Evolutionary conservation across 2,113 vertebrate genomes (phyloP).

Genomic region (Lethenteron reissneri): DNA sequence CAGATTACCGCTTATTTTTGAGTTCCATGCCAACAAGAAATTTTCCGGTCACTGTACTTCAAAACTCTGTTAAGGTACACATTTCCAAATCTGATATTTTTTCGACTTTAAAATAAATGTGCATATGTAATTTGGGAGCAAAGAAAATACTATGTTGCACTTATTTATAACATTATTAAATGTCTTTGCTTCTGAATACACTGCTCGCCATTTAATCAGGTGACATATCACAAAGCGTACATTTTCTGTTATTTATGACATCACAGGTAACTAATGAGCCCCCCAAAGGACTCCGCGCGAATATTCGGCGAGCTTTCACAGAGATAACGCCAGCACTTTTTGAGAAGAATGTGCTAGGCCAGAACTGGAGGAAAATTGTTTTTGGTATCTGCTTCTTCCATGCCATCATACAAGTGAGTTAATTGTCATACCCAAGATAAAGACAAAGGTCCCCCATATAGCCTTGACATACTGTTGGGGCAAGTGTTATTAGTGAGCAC

Average conservation of each 20-base stretch:
- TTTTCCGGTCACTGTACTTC: conserved; percentile 48
- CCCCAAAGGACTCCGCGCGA: conserved; percentile 38
- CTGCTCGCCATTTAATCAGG: no score
- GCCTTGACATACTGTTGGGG: no score
- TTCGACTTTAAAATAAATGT: no score
- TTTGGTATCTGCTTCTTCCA: conserved; percentile 43
- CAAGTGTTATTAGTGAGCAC: no score
- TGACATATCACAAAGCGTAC: no score
- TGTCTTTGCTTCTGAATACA: no score
- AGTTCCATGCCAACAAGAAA: conserved; percentile 46
- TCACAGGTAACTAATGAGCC: conserved; percentile 39
- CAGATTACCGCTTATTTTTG: conserved; percentile 44
- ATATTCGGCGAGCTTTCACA: conserved; percentile 32
- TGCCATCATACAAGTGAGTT: conserved; percentile 31
- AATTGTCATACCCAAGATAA: background rate
- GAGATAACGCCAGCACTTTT: conserved; percentile 35
- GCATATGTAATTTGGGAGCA: no score
- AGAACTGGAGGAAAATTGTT: conserved; percentile 34
- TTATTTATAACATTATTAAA: no score
- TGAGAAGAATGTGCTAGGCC: conserved; percentile 30
- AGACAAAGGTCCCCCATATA: no score
- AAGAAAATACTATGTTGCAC: no score
- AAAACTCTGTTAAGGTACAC: conserved; percentile 48
- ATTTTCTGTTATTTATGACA: no score
- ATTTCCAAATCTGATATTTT: no score